These are phyloP conservation scores for Tachina lurida DNA, from an alignment of 2,888 invertebrate species.

Conservation along the genomic window DNA sequence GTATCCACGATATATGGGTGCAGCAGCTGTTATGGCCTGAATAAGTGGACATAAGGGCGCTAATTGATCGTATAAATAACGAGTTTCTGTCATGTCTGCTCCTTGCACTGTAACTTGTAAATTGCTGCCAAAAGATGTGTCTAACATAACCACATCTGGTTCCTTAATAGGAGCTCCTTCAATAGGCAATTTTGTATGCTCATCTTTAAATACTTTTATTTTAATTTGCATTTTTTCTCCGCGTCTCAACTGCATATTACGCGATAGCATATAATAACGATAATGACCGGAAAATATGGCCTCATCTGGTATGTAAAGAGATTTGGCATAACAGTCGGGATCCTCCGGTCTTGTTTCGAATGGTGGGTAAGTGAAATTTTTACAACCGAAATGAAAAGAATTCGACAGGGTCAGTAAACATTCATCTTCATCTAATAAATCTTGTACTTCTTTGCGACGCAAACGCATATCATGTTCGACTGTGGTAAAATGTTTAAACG, in stretches of 20 bases:
- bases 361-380: conserved; percentile 93
- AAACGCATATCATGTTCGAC: conserved; percentile 99
- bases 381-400: conserved; percentile 96
- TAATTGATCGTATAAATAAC: conserved; percentile 97
- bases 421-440: conserved; percentile 90
- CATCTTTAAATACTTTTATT: conserved; percentile 96
- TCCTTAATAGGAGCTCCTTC: conserved; percentile 90
- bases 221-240: conserved; percentile 98
- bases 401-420: conserved; percentile 94
- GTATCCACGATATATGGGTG: conserved; percentile 96
- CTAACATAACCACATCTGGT: conserved; percentile 98
- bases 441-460: conserved; percentile 90
- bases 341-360: conserved; percentile 87
- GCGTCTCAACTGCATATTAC: conserved; percentile 95
- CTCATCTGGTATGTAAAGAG: conserved; percentile 96
- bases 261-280: conserved; percentile 94
- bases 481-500: conserved; percentile 97
- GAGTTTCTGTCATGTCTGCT: conserved; percentile 97
- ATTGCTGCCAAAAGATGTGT: conserved; percentile 99
- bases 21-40: conserved; percentile 98
- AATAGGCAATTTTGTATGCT: conserved; percentile 92
- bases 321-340: conserved; percentile 89
- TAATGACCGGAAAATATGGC: conserved; percentile 98
- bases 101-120: conserved; percentile 96
- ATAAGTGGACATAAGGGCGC: conserved; percentile 98